These are phyloP conservation scores for Drosophila melanica DNA, from an alignment of 1,140 invertebrate genomes.

Conservation along the genomic window DNA sequence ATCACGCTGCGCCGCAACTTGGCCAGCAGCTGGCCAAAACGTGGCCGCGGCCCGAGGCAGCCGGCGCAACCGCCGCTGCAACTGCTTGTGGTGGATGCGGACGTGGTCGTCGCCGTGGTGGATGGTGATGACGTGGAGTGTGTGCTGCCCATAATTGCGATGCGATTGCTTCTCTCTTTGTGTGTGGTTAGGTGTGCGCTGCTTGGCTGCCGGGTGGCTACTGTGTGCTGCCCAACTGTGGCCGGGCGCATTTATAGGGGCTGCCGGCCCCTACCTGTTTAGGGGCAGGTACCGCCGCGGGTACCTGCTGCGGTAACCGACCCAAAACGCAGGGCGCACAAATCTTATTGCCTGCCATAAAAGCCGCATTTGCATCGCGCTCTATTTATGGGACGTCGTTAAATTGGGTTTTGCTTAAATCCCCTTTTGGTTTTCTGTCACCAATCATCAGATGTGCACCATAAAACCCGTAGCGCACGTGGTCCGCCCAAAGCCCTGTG, in stretches of 20 bases:
- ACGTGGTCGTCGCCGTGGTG: not conserved
- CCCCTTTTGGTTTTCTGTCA: conserved; percentile 16
- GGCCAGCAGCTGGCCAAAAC: conserved; percentile 31
- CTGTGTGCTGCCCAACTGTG: conserved; percentile 3
- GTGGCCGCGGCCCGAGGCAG: conserved; percentile 17
- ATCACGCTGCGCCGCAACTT: conserved; percentile 49
- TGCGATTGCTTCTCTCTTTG: not conserved
- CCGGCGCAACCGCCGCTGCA: conserved; percentile 18
- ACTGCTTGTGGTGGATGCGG: not conserved
- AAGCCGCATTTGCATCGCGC: conserved; percentile 2
- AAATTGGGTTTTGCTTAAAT: conserved; percentile 17
- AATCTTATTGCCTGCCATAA: conserved; percentile 19
- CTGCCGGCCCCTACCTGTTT: not conserved
- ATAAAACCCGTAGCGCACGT: conserved; percentile 13
- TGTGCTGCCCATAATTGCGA: conserved; percentile 43
- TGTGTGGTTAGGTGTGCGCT: not conserved
- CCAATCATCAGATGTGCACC: not conserved
- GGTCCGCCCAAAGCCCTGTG: conserved; percentile 3
- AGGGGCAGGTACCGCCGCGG: not conserved
- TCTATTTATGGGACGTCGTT: conserved; percentile 14
- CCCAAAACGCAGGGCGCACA: no score
- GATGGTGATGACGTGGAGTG: conserved; percentile 12
- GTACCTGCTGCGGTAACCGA: not conserved
- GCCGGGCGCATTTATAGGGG: conserved; percentile 6
- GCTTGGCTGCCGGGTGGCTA: conserved; percentile 2